Evolutionary conservation across 2,797 vertebrate genomes (phyloP).

Genomic region (Enteromius argenteus): DNA sequence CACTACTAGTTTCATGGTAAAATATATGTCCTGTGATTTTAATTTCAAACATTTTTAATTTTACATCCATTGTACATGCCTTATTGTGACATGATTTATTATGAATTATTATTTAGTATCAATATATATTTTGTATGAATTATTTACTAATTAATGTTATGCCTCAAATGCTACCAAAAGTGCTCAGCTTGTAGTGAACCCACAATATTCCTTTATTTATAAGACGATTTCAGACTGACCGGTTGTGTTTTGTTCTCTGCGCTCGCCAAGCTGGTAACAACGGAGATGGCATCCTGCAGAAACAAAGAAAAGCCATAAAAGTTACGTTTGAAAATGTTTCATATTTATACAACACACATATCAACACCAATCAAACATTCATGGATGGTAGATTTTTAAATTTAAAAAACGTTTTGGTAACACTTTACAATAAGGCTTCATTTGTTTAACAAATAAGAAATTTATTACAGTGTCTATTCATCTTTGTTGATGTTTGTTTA

Average conservation of each 20-base stretch:
- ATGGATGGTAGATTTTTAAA: neutral
- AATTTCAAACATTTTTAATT: no score
- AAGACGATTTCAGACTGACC: conserved; percentile 64
- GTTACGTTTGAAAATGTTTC: neutral
- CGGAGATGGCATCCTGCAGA: conserved; percentile 63
- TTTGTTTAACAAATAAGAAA: no score
- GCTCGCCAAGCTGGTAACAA: conserved; percentile 71
- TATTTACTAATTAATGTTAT: neutral
- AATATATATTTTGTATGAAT: no score
- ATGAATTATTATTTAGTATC: no score
- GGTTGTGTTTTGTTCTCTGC: conserved; percentile 69
- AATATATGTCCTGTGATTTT: no score
- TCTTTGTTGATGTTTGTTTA: no score
- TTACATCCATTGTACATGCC: no score
- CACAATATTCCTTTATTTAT: neutral
- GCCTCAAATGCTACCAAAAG: neutral
- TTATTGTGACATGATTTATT: neutral
- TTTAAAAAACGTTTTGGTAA: no score
- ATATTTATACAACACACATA: neutral
- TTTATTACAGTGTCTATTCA: no score
- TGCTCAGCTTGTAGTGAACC: neutral
- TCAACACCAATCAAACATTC: neutral
- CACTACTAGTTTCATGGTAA: no score
- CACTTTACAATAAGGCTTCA: no score
- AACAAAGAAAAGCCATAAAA: conserved; percentile 36